Evolutionary conservation across 2,797 vertebrate genomes (phyloP), one percentile per base, ranked within the genome.

Genomic region (Taeniopygia guttata): DNA sequence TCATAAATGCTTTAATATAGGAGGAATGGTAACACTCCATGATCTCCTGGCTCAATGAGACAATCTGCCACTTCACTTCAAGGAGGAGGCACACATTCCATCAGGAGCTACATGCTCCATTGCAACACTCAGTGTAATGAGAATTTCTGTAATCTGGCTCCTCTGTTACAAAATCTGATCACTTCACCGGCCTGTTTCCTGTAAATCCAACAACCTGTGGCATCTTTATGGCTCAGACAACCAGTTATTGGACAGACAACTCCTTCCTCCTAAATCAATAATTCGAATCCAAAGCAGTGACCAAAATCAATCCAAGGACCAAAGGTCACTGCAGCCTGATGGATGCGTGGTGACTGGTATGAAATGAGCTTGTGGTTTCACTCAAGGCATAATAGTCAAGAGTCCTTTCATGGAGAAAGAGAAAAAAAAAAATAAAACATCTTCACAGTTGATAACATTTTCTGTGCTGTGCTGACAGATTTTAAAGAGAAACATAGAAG

Each of bases 261-360:
- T 40, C 86, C 51, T 11, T 52, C 52, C 59, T 90, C 59, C 48
- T 46, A 55, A 93, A 92, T 95, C 89, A 0, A 94, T 95, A 94
- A 96, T 91, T 89, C 85, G 95, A 78, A 95, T 87, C 67, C 70
- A 59, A 93, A 84, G 59, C 82, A 90, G 83, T 72, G 80, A 93
- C 89, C 93, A 91, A 96, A 96, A 96, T 96, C 91, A 95, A 93
- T 94, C 51, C 54, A 51, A 51, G 1, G 48, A 54, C 45, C 90
- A 94, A 83, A 93, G 89, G 79, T 95, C 85, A 89, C 10, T 69
- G 84, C 72, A 95, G 62, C 26, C 48, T 95, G 95, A 96, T 93
- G 46, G 67, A 88, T 95, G 75, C 1, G 0, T 63, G 64, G 67
- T 93, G 91, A 94, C 85, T 88, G 48, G 25, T 54, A 83, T 69